Evolutionary conservation across 2,113 vertebrate genomes (phyloP), one percentile per base, ranked within the genome.

Genomic region (Zosterops pallidus): DNA sequence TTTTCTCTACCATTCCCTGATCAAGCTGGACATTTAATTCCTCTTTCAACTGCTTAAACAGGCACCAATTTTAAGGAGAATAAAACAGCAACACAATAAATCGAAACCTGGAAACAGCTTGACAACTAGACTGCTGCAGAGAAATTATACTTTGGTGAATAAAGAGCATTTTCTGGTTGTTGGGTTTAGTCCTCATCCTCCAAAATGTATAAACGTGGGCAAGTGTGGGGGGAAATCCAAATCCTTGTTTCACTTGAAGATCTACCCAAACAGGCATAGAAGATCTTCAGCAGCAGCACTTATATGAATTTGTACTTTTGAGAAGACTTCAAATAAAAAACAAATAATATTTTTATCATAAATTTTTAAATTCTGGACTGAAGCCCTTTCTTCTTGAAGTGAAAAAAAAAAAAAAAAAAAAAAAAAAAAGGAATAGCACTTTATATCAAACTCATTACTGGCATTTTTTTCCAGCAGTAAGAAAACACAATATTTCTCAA

Each of bases 241-340:
- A 78, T 22, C 46, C 46, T 21, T 47, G 21, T 22, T 47, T 47
- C 46, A 47, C 46, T 47, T 47, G 46, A 47, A 47, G 46, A 47
- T 47, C 39, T 39, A 44, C 16, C 41, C 24, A 67, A 75, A 78
- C 7, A 83, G 60, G 39, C n/a, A 31, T 50, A 39, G 39, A 39
- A 72, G 93, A 95, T 82, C 56, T 64, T 59, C 53, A 81, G 47
- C 50, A 72, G 33, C 49, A 94, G 67, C 70, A 86, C 53, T 91
- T 92, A 50, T 9, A 86, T 62, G 17, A 77, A 42, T 76, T 39
- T 25, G 47, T 6, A 35, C 26, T 79, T 89, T 82, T 86, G 65
- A 92, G 64, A 97, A 71, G 65, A 65, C 59, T 97, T 96, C 65
- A 88, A 42, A 64, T 67, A 86, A 37, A 95, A 95, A 93, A 5